A percentile compares a stretch with the other conserved stretches of the same genome.
Evolutionary conservation across 1,140 invertebrate species (phyloP).

Genomic region (Trichonephila clavata): DNA sequence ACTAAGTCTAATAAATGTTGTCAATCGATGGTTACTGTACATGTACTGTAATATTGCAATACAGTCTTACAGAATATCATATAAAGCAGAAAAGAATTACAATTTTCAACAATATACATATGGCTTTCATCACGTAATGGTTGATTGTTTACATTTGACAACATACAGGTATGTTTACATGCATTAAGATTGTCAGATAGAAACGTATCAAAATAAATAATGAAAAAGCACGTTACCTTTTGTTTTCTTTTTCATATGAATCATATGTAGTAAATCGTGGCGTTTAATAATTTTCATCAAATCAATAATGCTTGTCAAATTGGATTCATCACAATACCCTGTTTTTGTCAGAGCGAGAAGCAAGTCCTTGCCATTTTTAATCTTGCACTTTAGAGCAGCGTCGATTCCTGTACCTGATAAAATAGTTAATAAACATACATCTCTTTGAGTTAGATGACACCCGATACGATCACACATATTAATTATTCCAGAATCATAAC

Average conservation of each 20-base stretch:
- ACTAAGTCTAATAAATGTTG: too few relatives aligned
- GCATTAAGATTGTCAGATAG: neutral
- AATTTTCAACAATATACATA: too few relatives aligned
- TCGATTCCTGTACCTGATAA: conserved; percentile 55
- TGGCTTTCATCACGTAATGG: too few relatives aligned
- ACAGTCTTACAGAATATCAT: too few relatives aligned
- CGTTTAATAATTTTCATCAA: conserved; percentile 78
- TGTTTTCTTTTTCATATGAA: conserved; percentile 78
- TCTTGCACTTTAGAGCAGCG: conserved; percentile 26
- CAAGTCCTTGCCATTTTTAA: conserved; percentile 77
- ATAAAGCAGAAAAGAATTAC: too few relatives aligned
- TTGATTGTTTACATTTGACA: conserved; percentile 14
- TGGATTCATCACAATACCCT: conserved; percentile 79
- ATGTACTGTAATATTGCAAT: too few relatives aligned
- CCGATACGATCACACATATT: conserved; percentile 68
- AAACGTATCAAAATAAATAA: neutral
- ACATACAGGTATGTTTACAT: neutral
- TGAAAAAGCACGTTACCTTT: conserved; percentile 78
- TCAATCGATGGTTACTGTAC: too few relatives aligned
- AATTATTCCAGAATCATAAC: conserved; percentile 65
- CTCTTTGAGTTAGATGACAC: conserved; percentile 64
- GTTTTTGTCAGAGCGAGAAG: conserved; percentile 79
- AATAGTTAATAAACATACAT: conserved; percentile 67
- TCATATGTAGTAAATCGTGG: conserved; percentile 79
- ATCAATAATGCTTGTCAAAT: conserved; percentile 78